A percentile compares a stretch with the other conserved stretches of the same genome.
Conservation (phyloP, 2,113 vertebrate species). For the Castor canadensis region DNA sequence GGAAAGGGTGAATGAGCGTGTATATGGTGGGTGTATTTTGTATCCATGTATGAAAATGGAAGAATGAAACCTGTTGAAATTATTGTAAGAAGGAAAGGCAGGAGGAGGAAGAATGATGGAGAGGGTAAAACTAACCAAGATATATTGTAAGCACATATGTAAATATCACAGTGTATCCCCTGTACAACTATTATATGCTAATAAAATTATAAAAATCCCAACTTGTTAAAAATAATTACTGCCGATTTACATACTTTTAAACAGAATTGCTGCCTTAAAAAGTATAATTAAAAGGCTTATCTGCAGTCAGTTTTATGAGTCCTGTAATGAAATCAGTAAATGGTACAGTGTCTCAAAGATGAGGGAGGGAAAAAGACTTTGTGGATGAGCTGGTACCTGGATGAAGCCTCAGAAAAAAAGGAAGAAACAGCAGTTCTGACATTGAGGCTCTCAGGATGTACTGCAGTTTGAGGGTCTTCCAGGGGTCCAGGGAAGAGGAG, state of each 20-base stretch:
- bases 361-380: background rate
- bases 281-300: background rate
- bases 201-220: too few relatives aligned
- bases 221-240: background rate
- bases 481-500: background rate
- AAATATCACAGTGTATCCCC: too few relatives aligned
- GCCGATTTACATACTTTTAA: background rate
- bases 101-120: too few relatives aligned
- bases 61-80: too few relatives aligned
- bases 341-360: background rate
- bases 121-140: too few relatives aligned
- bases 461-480: fast-evolving
- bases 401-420: background rate
- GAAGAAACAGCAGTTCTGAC: background rate
- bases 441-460: fast-evolving
- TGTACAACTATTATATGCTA: too few relatives aligned
- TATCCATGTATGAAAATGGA: too few relatives aligned
- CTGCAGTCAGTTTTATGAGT: background rate
- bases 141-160: too few relatives aligned
- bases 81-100: too few relatives aligned
- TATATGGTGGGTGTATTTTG: too few relatives aligned
- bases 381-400: background rate
- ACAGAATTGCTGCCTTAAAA: background rate
- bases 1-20: too few relatives aligned
- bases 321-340: background rate